Evolutionary conservation across 1,140 invertebrate species (phyloP).

Genomic region (Sitophilus oryzae): DNA sequence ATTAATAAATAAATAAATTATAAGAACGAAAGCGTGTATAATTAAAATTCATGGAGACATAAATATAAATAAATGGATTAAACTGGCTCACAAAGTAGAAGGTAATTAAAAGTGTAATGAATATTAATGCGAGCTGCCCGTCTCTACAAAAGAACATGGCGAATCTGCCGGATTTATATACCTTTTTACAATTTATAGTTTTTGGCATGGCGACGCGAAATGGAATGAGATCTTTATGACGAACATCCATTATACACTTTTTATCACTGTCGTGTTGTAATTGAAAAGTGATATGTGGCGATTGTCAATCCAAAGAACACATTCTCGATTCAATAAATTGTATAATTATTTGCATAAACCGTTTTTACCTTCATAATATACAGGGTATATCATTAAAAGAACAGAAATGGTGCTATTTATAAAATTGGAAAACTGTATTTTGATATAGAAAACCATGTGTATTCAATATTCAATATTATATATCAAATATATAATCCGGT

Average conservation of each 20-base stretch:
- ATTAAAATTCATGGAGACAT: conserved; percentile 42
- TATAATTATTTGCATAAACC: too few species aligned
- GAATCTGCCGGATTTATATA: conserved; percentile 21
- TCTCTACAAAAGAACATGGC: conserved; percentile 30
- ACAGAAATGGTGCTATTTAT: too few species aligned
- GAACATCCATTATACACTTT: background rate
- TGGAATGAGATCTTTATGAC: conserved; percentile 4
- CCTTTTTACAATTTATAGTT: conserved; percentile 24
- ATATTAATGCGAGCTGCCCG: conserved; percentile 36
- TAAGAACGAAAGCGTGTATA: conserved; percentile 19
- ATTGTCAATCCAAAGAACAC: background rate
- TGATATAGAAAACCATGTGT: too few species aligned
- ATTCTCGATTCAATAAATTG: too few species aligned
- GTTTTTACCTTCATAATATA: too few species aligned
- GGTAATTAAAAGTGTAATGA: conserved; percentile 42
- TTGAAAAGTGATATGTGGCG: background rate
- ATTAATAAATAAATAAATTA: conserved; percentile 26
- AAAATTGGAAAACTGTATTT: too few species aligned
- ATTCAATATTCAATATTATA: too few species aligned
- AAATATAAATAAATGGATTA: conserved; percentile 43
- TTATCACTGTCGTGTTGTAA: background rate
- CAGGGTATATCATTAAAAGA: too few species aligned
- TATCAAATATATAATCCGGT: too few species aligned
- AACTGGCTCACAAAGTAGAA: conserved; percentile 39
- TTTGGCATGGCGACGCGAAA: background rate